Conservation (phyloP, 92 coral and sea anemone genomes). For the Umimayanthus chanpuru region DNA sequence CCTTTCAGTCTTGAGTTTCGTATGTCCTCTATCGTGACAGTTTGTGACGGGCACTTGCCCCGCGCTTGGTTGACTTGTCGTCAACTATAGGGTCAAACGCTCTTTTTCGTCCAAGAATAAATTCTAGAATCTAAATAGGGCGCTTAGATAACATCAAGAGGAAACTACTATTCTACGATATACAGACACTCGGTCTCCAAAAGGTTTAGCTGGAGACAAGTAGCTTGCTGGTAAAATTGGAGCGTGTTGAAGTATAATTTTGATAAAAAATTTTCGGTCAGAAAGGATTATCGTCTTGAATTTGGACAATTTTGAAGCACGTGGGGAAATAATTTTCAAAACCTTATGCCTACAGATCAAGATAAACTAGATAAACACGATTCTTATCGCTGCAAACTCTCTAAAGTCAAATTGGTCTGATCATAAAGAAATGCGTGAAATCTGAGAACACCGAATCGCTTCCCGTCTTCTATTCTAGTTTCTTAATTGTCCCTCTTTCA, state of each 20-base stretch:
- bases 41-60: conserved; percentile 32
- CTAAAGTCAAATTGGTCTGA: conserved; percentile 23
- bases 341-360: conserved; percentile 42
- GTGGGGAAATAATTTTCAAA: conserved; percentile 40
- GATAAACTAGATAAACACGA: conserved; percentile 43
- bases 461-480: conserved; percentile 20
- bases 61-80: conserved; percentile 22
- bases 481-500: neutral
- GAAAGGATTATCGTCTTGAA: neutral
- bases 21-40: conserved; percentile 12
- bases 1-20: conserved; percentile 11
- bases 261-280: neutral
- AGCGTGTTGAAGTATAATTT: conserved; percentile 2
- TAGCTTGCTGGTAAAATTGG: neutral
- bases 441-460: conserved; percentile 8
- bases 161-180: conserved; percentile 23
- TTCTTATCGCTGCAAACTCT: conserved; percentile 37
- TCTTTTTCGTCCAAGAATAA: conserved; percentile 8
- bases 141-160: conserved; percentile 48
- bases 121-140: conserved; percentile 41
- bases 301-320: conserved; percentile 30
- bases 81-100: conserved; percentile 37
- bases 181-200: conserved; percentile 48
- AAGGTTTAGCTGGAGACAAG: conserved; percentile 41
- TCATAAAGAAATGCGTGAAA: conserved; percentile 25